A percentile compares a stretch with the other conserved stretches of the same genome.
These are phyloP conservation scores for Hyles vespertilio DNA, from an alignment of 1,140 invertebrate species.

Conservation along the genomic window DNA sequence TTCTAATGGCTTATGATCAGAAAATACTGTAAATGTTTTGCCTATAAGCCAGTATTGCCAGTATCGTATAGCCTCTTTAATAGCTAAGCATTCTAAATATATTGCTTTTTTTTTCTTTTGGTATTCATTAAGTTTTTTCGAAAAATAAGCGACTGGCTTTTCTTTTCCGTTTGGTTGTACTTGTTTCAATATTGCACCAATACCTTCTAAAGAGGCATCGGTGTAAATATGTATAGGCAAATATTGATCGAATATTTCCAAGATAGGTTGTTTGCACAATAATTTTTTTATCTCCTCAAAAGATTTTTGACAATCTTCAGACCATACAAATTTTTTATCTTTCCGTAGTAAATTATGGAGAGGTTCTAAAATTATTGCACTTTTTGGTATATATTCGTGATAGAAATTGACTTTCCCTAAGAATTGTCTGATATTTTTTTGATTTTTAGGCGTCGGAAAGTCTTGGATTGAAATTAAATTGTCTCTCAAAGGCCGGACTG, in stretches of 20 bases:
- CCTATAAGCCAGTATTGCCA: no score
- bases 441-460: constrained; percentile 16
- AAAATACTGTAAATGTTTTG: no score
- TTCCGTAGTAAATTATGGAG: constrained; percentile 24
- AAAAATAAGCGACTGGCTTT: neutral
- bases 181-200: constrained; percentile 14
- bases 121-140: no score
- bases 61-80: no score
- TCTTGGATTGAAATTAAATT: constrained; percentile 20
- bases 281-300: constrained; percentile 15
- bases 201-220: constrained; percentile 6
- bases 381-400: constrained; percentile 18
- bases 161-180: neutral
- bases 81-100: no score
- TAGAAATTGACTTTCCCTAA: constrained; percentile 25
- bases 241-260: constrained; percentile 13
- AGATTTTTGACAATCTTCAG: constrained; percentile 11
- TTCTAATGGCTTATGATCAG: no score
- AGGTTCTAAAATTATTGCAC: constrained; percentile 17
- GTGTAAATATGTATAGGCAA: constrained; percentile 16
- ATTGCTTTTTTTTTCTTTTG: no score
- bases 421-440: constrained; percentile 21
- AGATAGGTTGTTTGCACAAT: constrained; percentile 13
- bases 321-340: constrained; percentile 14
- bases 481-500: constrained; percentile 20